Base-by-base conservation (phyloP, 1,140 invertebrate genomes). In the Andrena cerasifolii region DNA sequence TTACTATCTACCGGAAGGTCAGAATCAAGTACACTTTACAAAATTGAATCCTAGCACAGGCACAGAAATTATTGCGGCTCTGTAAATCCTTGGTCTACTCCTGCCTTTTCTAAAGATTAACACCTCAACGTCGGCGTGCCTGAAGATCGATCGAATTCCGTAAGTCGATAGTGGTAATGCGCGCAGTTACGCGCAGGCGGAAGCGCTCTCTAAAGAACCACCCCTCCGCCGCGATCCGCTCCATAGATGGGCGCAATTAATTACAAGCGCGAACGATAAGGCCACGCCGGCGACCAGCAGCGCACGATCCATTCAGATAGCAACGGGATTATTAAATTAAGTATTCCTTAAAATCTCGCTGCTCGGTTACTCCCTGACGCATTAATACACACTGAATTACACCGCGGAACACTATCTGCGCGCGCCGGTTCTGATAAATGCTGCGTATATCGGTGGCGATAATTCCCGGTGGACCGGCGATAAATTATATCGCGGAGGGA, bases 371-470 rank as follows among this genome's bases (percentile, higher is more conserved):
- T 40, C 36, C 51, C 49, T 40, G 31, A 71, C 63, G 65, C 83
- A 78, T 84, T 84, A 85, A 85, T 85, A 51, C 80, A 73, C 75
- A 56, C 47, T 85, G 84, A 85, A 85, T 85, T 84, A 82, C 66
- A 45, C 45, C 33, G 51, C 58, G 63, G 79, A 78, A 85, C 75
- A 82, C 82, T 85, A 85, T 85, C 61, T 73, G 31, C 58, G 74
- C 58, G 74, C 59, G 73, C 56, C 40, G 65, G 63, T 7, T 16
- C 74, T 84, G 76, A 85, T 85, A 85, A 85, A 85, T 78, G 83
- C 51, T 65, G 47, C 51, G 53, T 65, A 59, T 84, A 84, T 84
- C 78, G 78, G 18, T 28, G 61, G 68, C 72, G 83, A 84, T 84
- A 84, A 84, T 84, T 84, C 82, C 79, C 66, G 67, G 66, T 47